These are phyloP conservation scores for Ailuropoda melanoleuca DNA, from an alignment of 2,113 vertebrate species.

Conservation along the genomic window DNA sequence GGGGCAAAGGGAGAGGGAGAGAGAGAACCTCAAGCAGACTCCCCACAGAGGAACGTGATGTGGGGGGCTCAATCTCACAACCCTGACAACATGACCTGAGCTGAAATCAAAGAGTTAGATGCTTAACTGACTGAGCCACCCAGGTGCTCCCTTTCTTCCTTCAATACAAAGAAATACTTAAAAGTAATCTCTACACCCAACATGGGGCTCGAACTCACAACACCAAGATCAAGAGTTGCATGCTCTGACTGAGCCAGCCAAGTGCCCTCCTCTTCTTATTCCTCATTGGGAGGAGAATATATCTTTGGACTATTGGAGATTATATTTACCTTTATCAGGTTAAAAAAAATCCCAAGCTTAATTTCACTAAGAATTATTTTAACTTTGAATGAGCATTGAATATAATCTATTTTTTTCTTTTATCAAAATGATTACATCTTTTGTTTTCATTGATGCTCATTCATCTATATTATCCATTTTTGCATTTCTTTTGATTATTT, in stretches of 20 bases:
- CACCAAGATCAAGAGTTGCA: background rate
- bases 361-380: background rate
- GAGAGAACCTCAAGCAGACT: background rate
- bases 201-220: background rate
- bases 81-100: background rate
- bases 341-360: background rate
- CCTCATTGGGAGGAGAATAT: background rate
- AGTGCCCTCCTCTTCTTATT: background rate
- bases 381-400: background rate
- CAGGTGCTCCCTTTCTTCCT: background rate
- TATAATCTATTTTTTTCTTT: background rate
- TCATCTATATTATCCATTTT: background rate
- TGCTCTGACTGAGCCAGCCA: background rate
- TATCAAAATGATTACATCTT: background rate
- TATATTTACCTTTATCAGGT: background rate
- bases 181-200: background rate
- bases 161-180: background rate
- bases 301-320: background rate
- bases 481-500: background rate
- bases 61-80: background rate
- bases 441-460: background rate
- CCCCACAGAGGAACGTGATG: background rate
- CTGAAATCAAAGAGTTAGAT: background rate
- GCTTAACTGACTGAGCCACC: background rate
- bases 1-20: background rate